These are phyloP conservation scores for Machimus atricapillus DNA, from an alignment of 2,888 invertebrate genomes.

Conservation along the genomic window DNA sequence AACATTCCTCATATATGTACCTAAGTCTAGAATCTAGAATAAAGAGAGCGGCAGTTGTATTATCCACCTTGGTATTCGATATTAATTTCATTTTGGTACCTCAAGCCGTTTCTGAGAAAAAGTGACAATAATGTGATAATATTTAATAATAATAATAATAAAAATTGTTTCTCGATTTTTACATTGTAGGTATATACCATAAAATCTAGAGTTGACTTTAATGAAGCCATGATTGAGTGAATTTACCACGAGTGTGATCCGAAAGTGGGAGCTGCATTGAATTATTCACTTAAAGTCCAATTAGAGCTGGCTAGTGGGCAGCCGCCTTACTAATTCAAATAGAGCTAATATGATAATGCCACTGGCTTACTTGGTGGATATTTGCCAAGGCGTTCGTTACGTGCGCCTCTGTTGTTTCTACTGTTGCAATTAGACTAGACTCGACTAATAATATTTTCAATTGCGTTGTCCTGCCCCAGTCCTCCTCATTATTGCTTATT, in stretches of 20 bases:
- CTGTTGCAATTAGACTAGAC: neutral
- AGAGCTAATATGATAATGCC: neutral
- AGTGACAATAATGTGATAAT: too few relatives aligned
- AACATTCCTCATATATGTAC: too few relatives aligned
- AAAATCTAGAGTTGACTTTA: too few relatives aligned
- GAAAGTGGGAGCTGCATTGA: neutral
- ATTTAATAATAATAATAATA: too few relatives aligned
- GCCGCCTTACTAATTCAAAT: neutral
- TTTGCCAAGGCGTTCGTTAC: neutral
- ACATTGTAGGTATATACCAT: too few relatives aligned
- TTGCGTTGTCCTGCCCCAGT: neutral
- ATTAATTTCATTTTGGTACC: too few relatives aligned
- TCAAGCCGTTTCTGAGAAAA: too few relatives aligned
- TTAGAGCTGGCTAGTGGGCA: neutral
- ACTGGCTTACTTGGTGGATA: neutral
- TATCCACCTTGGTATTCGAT: too few relatives aligned
- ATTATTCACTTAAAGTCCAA: neutral
- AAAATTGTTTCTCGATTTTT: too few relatives aligned
- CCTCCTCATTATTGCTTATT: constrained; percentile 20
- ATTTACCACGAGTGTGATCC: neutral
- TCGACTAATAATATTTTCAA: neutral
- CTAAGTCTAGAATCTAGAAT: too few relatives aligned
- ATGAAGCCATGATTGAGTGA: neutral
- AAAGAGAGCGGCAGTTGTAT: too few relatives aligned
- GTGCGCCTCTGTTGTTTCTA: neutral